Conservation (phyloP, 2,797 vertebrate species). For the Leptodactylus fallax region DNA sequence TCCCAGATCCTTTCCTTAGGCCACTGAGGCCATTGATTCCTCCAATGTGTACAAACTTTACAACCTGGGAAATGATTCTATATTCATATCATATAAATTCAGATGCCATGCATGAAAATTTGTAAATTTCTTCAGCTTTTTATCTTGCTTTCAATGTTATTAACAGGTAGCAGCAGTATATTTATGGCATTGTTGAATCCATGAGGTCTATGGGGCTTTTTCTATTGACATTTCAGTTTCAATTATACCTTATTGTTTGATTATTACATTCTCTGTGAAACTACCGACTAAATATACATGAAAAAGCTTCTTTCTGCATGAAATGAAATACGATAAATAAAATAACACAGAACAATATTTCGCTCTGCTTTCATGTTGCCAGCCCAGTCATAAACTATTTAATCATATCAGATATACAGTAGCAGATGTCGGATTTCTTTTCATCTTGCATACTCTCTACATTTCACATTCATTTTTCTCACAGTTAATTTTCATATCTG, state of each 20-base stretch:
- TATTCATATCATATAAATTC: neutral
- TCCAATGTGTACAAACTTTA: neutral
- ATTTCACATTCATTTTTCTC: neutral
- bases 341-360: conserved; percentile 20
- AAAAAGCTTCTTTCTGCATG: neutral
- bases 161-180: neutral
- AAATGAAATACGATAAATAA: conserved; percentile 12
- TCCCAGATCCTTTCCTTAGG: too few relatives aligned
- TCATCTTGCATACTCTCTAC: neutral
- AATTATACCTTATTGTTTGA: neutral
- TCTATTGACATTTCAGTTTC: conserved; percentile 1
- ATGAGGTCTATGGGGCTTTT: neutral
- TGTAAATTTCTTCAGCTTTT: neutral
- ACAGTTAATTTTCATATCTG: too few relatives aligned
- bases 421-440: neutral
- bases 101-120: neutral
- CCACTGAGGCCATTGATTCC: too few relatives aligned
- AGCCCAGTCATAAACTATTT: neutral
- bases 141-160: neutral
- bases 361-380: conserved; percentile 15
- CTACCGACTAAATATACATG: neutral
- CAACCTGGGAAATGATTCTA: neutral
- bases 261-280: neutral
- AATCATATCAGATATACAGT: conserved; percentile 17
- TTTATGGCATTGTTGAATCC: neutral